Evolutionary conservation across 2,888 invertebrate species (phyloP), one percentile per base, ranked within the genome.

Genomic region (Drosophila neoperkinsi): DNA sequence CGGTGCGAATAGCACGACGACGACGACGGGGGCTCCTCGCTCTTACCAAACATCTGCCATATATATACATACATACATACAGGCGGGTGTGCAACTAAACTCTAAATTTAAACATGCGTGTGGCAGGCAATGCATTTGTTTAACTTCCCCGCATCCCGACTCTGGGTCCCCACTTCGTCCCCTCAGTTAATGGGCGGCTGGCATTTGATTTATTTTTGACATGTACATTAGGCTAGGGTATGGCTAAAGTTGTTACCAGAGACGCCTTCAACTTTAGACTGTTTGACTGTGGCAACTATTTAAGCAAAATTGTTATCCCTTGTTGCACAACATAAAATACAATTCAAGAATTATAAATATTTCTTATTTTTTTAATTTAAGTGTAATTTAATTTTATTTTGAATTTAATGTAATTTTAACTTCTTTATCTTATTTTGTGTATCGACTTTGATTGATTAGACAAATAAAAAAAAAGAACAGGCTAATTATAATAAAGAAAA

Each of bases 11-110:
- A 31, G 38, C 51, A 69, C 21, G 68, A 41, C n/a, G 41, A 38
- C 18, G 38, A n/a, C 18, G 46, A 46, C 49, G 30, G 72, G 30
- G 57, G 64, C 63, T 57, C 46, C 36, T 56, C 43, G 30, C 53
- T 50, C 74, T 51, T 62, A 62, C 70, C 80, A 77, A 77, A 77
- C 81, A 80, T 55, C 50, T 71, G 59, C 59, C 71, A 50, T 50
- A 65, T 25, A 25, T 34, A 50, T 38, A 21, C 53, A 43, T 41
- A 77, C 53, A 62, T 56, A 63, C 30, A 68, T 25, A 49, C 31
- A n/a, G 56, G 49, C 38, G 50, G 50, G 49, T 66, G 56, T 66
- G 59, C 70, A 65, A 69, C 66, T 77, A 78, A 57, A 66, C 18
- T 74, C 68, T 81, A 74, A 51, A 57, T 78, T 70, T 78, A 78